These are phyloP conservation scores for Parotocinclus haroldoi DNA, from an alignment of 2,797 vertebrate species.

Conservation along the genomic window DNA sequence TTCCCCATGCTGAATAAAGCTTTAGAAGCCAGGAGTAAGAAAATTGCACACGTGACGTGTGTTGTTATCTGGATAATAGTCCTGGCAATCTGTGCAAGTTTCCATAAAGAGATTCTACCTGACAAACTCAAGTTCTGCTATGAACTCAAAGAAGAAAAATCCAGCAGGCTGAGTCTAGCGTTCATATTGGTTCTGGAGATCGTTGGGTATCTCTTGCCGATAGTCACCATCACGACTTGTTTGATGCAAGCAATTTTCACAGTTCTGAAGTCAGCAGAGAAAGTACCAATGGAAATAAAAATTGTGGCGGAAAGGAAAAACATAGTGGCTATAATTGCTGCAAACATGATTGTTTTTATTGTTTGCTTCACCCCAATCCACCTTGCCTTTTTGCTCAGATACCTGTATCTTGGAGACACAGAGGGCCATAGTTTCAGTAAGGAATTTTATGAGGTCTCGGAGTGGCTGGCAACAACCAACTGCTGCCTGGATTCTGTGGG, in stretches of 20 bases:
- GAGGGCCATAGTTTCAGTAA: not conserved
- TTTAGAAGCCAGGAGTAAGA: slow-evolving; percentile 50
- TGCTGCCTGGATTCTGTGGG: slow-evolving; percentile 78
- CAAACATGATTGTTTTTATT: slow-evolving; percentile 75
- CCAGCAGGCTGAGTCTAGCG: accelerated
- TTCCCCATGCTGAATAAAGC: slow-evolving; percentile 58
- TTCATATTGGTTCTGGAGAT: slow-evolving; percentile 41
- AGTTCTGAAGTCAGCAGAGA: slow-evolving; percentile 49
- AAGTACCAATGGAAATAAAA: not conserved
- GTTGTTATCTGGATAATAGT: slow-evolving; percentile 56
- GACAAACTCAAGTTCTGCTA: slow-evolving; percentile 50
- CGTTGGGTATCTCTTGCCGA: slow-evolving; percentile 57
- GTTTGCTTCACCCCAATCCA: slow-evolving; percentile 77
- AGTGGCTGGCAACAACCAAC: slow-evolving; percentile 73
- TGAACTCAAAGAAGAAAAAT: slow-evolving; percentile 21
- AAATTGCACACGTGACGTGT: slow-evolving; percentile 52
- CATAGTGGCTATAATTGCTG: slow-evolving; percentile 58
- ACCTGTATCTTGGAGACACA: accelerated
- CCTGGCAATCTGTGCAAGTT: not conserved
- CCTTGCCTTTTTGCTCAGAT: slow-evolving; percentile 50
- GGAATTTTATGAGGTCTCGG: slow-evolving; percentile 29
- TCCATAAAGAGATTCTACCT: not conserved
- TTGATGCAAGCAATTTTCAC: slow-evolving; percentile 56
- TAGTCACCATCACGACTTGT: slow-evolving; percentile 56
- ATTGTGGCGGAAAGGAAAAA: slow-evolving; percentile 51